phyloP scores from a whole-genome alignment of 2,113 vertebrate genomes.

The Pleuronectes platessa region DNA sequence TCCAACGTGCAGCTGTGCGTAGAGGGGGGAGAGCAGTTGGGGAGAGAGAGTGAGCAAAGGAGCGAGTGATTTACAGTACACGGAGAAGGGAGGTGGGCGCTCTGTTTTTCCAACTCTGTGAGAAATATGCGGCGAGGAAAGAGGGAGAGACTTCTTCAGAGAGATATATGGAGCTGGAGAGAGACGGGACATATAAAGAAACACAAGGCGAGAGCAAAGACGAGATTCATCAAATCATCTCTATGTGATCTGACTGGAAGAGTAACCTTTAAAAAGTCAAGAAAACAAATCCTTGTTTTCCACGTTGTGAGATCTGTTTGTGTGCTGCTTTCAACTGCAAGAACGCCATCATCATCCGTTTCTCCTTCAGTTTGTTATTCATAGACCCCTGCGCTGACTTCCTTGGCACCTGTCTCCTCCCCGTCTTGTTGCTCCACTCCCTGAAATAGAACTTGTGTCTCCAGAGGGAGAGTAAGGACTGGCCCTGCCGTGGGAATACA shows the following conservation, averaged over 20 bases:
- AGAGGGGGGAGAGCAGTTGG: constrained; percentile 19
- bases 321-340: constrained; percentile 16
- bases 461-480: constrained; percentile 75
- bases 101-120: constrained; percentile 27
- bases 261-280: neutral
- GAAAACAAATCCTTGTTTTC: neutral
- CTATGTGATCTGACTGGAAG: constrained; percentile 12
- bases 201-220: neutral
- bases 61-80: constrained; percentile 55
- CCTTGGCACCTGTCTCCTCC: constrained; percentile 80
- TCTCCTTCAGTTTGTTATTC: constrained; percentile 71
- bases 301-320: neutral
- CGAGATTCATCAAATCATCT: constrained; percentile 5
- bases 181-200: neutral
- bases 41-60: constrained; percentile 19
- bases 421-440: constrained; percentile 69
- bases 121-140: constrained; percentile 38
- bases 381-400: constrained; percentile 68
- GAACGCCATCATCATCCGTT: constrained; percentile 48
- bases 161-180: constrained; percentile 17
- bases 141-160: constrained; percentile 17
- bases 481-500: constrained; percentile 73
- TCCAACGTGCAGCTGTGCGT: constrained; percentile 66
- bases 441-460: constrained; percentile 78
- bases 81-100: constrained; percentile 26